Base-by-base conservation (phyloP, 2,888 invertebrate genomes). In the Callosobruchus maculatus region DNA sequence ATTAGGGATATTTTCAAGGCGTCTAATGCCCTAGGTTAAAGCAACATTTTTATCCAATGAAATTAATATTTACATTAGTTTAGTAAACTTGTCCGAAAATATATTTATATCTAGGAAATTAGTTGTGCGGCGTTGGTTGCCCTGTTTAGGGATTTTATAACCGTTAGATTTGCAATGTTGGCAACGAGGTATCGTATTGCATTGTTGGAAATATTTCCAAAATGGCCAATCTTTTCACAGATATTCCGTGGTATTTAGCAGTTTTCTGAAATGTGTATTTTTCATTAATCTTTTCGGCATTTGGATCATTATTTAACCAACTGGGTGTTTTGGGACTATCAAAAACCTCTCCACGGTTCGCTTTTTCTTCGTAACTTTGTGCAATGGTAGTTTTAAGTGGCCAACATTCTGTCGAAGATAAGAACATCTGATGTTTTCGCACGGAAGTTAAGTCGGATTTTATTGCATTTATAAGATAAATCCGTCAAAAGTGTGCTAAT, bases 151-250 rank as follows among this genome's bases (percentile, higher is more conserved):
- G 20, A 68, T 20, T n/a, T 68, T 68, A 13, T 22, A 68, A 68
- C 21, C 7, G 1, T 68, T 68, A 13, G n/a, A 22, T 20, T 9
- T 68, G 68, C 22, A 22, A 68, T 22, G 22, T 68, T 68, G 30
- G 26, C 30, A 70, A 22, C 22, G 21, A 68, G 83, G 81, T 77
- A 78, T 70, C 71, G 78, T 77, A 79, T 82, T 82, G 82, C 85
- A 85, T 85, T 86, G 85, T 86, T 85, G 86, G 85, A 85, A 84
- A 84, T 79, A 79, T 80, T 82, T 83, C 80, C 83, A 86, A 86
- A 83, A 86, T 86, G 86, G 86, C 85, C 82, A 85, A 81, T 80
- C 79, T 76, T 82, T 79, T 81, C 81, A 79, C 80, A 81, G 79
- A 81, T 83, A 84, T 84, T n/a, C 83, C 83, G 84, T 85, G 83